These are phyloP conservation scores for Gorsachius goisagi DNA, from an alignment of 2,113 vertebrate genomes.

Conservation along the genomic window DNA sequence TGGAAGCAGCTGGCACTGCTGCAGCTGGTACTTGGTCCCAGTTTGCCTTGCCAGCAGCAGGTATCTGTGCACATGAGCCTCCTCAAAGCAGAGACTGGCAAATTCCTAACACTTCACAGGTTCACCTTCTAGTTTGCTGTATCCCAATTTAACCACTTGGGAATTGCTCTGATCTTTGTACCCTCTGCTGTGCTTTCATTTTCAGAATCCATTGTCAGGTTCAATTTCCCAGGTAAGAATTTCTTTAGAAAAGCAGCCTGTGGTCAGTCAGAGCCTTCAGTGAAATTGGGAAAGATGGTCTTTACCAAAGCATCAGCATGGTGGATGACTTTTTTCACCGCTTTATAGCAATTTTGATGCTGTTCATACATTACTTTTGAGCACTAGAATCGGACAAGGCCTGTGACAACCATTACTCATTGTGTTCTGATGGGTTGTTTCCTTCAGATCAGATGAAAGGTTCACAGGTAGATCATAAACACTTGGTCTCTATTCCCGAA, in stretches of 20 bases:
- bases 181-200: neutral
- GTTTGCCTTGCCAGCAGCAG: neutral
- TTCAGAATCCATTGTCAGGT: neutral
- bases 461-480: slow-evolving; percentile 64
- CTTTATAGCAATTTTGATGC: neutral
- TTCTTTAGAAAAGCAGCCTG: neutral
- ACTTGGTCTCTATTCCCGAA: slow-evolving; percentile 36
- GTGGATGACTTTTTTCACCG: neutral
- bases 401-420: neutral
- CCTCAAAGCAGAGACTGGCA: neutral
- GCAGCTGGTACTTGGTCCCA: neutral
- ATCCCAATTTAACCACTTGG: neutral
- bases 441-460: slow-evolving; percentile 15
- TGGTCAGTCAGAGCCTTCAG: neutral
- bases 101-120: neutral
- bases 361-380: neutral
- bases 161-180: neutral
- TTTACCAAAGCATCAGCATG: neutral
- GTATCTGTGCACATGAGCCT: neutral
- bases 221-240: neutral
- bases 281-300: neutral
- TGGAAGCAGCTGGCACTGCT: neutral
- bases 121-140: neutral
- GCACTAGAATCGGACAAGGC: fast-evolving
- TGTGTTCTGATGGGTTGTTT: neutral